Evolutionary conservation across 2,797 vertebrate genomes (phyloP).

Genomic region (Lepilemur ruficaudatus): DNA sequence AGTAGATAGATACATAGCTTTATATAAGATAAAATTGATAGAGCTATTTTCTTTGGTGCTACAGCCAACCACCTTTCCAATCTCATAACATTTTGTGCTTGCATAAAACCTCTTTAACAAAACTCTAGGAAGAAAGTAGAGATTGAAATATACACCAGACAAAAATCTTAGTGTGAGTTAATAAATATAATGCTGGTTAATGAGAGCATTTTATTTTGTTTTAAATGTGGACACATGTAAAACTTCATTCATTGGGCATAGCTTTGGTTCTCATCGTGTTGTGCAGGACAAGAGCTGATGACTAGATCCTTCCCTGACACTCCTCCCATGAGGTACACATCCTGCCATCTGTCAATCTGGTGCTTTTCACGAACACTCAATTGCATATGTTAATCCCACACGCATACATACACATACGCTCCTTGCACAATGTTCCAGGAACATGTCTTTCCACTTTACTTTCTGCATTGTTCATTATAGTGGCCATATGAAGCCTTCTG

Average conservation of each 20-base stretch:
- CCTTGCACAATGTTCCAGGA: background rate
- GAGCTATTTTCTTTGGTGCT: background rate
- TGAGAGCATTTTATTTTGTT: background rate
- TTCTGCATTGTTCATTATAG: background rate
- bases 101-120: background rate
- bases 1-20: background rate
- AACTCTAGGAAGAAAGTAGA: background rate
- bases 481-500: background rate
- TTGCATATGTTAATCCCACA: background rate
- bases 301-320: background rate
- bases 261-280: background rate
- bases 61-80: background rate
- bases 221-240: background rate
- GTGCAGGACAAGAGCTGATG: background rate
- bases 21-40: background rate
- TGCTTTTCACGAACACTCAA: conserved; percentile 30
- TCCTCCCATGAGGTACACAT: background rate
- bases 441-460: background rate
- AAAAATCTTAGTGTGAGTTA: background rate
- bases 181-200: background rate
- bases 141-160: background rate
- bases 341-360: conserved; percentile 4
- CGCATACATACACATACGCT: background rate
- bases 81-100: background rate
- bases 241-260: background rate